These are phyloP conservation scores for Drosophila nikananu DNA, from an alignment of 1,140 invertebrate species.

Conservation along the genomic window DNA sequence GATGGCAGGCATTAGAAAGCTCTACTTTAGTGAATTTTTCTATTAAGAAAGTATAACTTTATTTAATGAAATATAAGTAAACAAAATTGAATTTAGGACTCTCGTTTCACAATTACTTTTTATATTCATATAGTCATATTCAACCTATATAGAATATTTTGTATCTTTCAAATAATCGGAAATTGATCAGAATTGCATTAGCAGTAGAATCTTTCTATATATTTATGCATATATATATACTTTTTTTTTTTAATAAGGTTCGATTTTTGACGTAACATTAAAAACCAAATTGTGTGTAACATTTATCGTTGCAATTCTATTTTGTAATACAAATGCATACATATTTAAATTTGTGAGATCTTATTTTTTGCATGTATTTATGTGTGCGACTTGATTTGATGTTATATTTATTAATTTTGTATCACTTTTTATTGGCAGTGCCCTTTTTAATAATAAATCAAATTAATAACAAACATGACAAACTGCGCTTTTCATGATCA, in stretches of 20 bases:
- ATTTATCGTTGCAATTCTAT: not conserved
- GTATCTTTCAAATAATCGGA: not conserved
- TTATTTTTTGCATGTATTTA: conserved; percentile 1
- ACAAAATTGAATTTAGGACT: not conserved
- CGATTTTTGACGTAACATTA: no score
- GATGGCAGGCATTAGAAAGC: not conserved
- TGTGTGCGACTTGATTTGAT: conserved; percentile 2
- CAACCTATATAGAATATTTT: not conserved
- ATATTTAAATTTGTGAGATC: conserved; percentile 11
- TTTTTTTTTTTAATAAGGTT: not conserved
- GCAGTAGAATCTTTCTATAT: not conserved
- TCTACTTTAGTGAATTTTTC: not conserved
- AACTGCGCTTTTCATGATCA: conserved; percentile 28
- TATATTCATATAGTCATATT: not conserved
- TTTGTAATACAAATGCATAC: conserved; percentile 3
- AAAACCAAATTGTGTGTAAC: not conserved
- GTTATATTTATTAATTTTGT: conserved; percentile 2
- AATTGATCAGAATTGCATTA: not conserved
- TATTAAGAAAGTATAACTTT: not conserved
- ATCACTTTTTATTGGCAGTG: conserved; percentile 15
- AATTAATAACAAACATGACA: conserved; percentile 50
- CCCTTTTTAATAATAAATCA: conserved; percentile 10
- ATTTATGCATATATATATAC: not conserved
- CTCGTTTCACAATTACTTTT: not conserved
- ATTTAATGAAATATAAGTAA: not conserved